Base-by-base conservation (phyloP, 2,113 vertebrate genomes). In the Myiopsitta monachus region DNA sequence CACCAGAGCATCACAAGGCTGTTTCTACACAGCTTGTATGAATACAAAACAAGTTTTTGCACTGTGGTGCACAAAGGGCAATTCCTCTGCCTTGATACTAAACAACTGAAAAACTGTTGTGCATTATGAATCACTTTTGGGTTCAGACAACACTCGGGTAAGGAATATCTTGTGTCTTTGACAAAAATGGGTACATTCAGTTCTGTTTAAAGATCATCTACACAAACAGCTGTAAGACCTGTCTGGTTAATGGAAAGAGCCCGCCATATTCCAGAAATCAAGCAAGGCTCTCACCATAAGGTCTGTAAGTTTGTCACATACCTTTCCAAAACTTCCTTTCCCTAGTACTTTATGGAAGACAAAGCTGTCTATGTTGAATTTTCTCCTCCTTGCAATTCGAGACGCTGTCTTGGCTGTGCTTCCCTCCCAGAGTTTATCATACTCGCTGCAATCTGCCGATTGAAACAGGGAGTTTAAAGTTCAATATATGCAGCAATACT, bases 241-340 rank as follows among this genome's bases (percentile, higher is more conserved):
- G 67, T 43, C 57, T 79, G 47, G 27, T 82, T 51, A 63, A 28
- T 18, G 36, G 22, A 33, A 78, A 52, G 1, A 89, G 43, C 41
- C 27, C 18, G 1, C 24, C 26, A 14, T 28, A 18, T 1, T 14
- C 39, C 73, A 83, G 76, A 83, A 38, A 64, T 33, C 14, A 36
- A 51, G 84, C 8, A 7, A 83, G 28, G 57, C 68, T 67, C 33
- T 49, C 64, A 39, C 70, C 21, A 69, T 10, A 15, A 46, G n/a
- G 31, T 33, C 69, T 7, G 3, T 3, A 19, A 10, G 28, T n/a
- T 54, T 55, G 69, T 66, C 72, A 78, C 97, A 5, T 97, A 99
- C 99, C 98, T 99, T 99, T 76, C 99, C 99, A 82, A 99, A 99
- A 97, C 99, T 99, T 95, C 99, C 99, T 98, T 99, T 99, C 68